Evolutionary conservation across 2,888 invertebrate species (phyloP), one percentile per base, ranked within the genome.

Genomic region (Netelia fuscicornis): DNA sequence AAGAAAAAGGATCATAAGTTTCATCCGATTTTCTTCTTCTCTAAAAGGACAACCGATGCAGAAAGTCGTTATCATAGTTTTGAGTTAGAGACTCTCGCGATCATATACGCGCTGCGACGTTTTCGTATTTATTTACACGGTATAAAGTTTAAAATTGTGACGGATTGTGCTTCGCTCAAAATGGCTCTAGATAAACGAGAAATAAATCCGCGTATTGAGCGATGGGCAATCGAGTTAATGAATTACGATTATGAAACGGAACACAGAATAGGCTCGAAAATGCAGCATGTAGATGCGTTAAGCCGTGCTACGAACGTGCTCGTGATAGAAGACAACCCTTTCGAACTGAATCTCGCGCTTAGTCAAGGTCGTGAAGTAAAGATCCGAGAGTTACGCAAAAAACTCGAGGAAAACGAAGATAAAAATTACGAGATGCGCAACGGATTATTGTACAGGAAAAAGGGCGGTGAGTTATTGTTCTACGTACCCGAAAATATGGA

Each of bases 61-160:
- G 91, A 92, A 83, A 79, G 88, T 0, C 89, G 86, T 37, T 91
- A 91, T 70, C 90, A 92, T 79, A 91, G 90, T 82, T 93, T 89
- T 75, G 91, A 92, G 72, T 3, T 30, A 2, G 30, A 30, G 30
- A 30, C 30, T 0, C 5, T 30, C 2, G 30, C 30, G 3, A 30
- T 85, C 48, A 76, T 88, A n/a, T 83, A 86, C 48, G 83, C 90
- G 2, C 44, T 90, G 2, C 79, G 87, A 20, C 52, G 88, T 30
- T 90, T 91, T 75, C 79, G 86, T 1, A 72, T 89, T 70, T 90
- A 91, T 71, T 64, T 90, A 48, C 78, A 86, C 2, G 89, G 89
- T 8, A 86, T 90, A 9, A 65, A 83, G 52, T 91, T 30, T 5
- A 30, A n/a, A n/a, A n/a, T n/a, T n/a, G n/a, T n/a, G n/a, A n/a